Conservation (phyloP, 2,888 invertebrate genomes). For the Hirtodrosophila confusa region DNA sequence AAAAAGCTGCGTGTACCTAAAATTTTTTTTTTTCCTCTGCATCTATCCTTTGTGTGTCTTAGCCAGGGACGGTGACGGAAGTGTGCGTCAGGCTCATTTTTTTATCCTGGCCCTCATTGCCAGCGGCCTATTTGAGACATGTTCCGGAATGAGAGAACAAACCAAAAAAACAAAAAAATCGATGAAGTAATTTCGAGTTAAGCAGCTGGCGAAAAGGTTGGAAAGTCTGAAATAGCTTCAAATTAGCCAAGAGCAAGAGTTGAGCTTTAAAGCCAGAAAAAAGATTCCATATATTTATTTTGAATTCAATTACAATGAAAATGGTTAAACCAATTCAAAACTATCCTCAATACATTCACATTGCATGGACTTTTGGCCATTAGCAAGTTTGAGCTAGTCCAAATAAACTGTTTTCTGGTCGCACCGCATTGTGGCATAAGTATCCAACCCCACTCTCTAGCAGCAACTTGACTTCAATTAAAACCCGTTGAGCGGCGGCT, state of each 20-base stretch:
- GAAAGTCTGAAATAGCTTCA: constrained; percentile 13
- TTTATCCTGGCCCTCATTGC: constrained; percentile 45
- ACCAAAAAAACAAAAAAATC: constrained; percentile 57
- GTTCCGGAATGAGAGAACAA: constrained; percentile 33
- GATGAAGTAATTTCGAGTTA: constrained; percentile 72
- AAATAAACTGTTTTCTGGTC: not conserved
- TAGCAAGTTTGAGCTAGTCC: constrained; percentile 4
- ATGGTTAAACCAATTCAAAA: not conserved
- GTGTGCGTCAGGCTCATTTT: constrained; percentile 59
- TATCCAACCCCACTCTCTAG: constrained; percentile 1
- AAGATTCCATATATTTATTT: too few species aligned
- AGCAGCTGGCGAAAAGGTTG: constrained; percentile 43
- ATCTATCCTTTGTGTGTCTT: constrained; percentile 48
- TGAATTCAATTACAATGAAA: too few species aligned
- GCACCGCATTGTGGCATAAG: not conserved
- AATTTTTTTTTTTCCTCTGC: constrained; percentile 50
- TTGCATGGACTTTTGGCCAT: not conserved
- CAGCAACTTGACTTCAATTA: constrained; percentile 69
- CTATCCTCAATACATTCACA: not conserved
- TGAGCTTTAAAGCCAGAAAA: not conserved
- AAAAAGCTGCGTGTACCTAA: constrained; percentile 65
- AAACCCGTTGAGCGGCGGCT: constrained; percentile 53
- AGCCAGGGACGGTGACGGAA: constrained; percentile 53
- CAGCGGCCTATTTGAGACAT: constrained; percentile 66
- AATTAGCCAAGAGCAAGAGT: constrained; percentile 53